Evolutionary conservation across 2,797 vertebrate genomes (phyloP).

Genomic region (Darevskia nairensis): DNA sequence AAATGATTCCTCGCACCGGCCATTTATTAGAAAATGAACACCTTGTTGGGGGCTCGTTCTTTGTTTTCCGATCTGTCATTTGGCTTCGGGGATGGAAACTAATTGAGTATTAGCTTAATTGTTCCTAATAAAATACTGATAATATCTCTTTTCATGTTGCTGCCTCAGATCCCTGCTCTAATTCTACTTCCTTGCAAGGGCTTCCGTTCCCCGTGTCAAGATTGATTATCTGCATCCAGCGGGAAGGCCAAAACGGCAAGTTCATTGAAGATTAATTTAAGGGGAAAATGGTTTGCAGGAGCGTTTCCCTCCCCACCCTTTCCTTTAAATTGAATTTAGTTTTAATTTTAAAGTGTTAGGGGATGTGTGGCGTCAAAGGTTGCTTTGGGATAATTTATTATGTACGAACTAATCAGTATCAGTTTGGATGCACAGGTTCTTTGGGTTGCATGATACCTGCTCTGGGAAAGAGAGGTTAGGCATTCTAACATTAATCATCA

Average conservation of each 20-base stretch:
- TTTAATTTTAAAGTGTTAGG: conserved; percentile 73
- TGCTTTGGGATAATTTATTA: conserved; percentile 74
- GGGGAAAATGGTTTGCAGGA: conserved; percentile 64
- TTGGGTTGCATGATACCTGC: conserved; percentile 28
- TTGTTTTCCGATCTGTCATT: conserved; percentile 70
- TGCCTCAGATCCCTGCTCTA: conserved; percentile 57
- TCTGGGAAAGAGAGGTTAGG: conserved; percentile 1
- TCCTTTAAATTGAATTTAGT: conserved; percentile 73
- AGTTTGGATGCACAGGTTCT: conserved; percentile 34
- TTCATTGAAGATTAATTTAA: conserved; percentile 78
- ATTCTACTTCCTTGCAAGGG: conserved; percentile 63
- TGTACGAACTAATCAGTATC: conserved; percentile 63
- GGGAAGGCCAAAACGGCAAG: conserved; percentile 70
- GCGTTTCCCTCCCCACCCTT: conserved; percentile 45
- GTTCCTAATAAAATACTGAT: conserved; percentile 73
- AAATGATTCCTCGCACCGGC: conserved; percentile 72
- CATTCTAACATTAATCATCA: not conserved
- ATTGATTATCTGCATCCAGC: conserved; percentile 72
- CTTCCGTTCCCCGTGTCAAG: conserved; percentile 48
- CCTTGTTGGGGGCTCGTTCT: conserved; percentile 73
- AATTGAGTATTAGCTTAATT: conserved; percentile 74
- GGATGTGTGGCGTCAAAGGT: conserved; percentile 70
- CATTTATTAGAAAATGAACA: conserved; percentile 85
- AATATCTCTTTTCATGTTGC: conserved; percentile 61
- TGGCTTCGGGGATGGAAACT: conserved; percentile 56